Evolutionary conservation across 2,888 invertebrate genomes (phyloP), one percentile per base, ranked within the genome.

Genomic region (Melanostoma scalare): DNA sequence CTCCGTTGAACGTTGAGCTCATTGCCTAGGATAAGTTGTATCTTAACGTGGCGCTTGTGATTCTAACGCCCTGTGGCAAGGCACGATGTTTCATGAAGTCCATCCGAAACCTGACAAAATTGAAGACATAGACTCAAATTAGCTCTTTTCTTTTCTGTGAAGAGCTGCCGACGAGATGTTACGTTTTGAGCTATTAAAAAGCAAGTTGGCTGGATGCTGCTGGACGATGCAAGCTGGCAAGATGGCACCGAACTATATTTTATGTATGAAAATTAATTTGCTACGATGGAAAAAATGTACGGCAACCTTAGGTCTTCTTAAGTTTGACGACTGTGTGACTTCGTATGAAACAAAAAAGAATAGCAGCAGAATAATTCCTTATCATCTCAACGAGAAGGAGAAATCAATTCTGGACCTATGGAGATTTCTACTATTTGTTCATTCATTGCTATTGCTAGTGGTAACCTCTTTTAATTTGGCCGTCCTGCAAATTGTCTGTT

Each of bases 71-170:
- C 69, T 40, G 35, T 20, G 74, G 84, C 65, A 50, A 67, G 71
- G 55, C 84, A 84, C 84, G 84, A 84, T 56, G 48, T 48, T 53
- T 53, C 48, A 79, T 58, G 61, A 71, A 38, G 71, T 75, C 79
- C 84, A 79, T 75, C 60, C 30, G 42, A 71, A 53, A 36, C 56
- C 58, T 77, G 61, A 72, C 10, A 56, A 77, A 77, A 78, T 74
- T 71, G 84, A 84, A 79, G 84, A 79, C 84, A 84, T 78, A 75
- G 79, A 84, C 71, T 63, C 69, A 82, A 79, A 84, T 84, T 71
- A 75, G 71, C 55, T 84, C 44, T 71, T 60, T 71, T 61, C 38
- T 30, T 9, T 38, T 48, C 38, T 9, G 0, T 50, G 20, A 20
- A 20, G 20, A 20, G 20, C 1, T 20, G 20, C 20, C 20, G 20